Conservation (phyloP, 2,888 invertebrate species). For the Hoplodrina blanda region DNA sequence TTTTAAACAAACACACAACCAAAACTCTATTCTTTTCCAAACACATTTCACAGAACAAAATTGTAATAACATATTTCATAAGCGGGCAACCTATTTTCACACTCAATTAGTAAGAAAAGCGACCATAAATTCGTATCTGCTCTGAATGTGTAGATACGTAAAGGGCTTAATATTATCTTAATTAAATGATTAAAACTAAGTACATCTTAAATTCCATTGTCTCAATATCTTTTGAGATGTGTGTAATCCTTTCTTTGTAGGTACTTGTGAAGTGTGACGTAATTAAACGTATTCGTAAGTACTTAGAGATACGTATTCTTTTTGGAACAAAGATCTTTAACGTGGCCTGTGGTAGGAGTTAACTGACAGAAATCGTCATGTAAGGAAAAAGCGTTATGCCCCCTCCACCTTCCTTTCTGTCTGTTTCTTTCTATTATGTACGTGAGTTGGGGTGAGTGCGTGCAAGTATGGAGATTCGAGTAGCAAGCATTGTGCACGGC, state of each 20-base stretch:
- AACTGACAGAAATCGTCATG: too few species aligned
- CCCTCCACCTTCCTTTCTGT: too few species aligned
- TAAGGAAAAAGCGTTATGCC: too few species aligned
- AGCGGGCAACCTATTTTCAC: slow-evolving; percentile 44
- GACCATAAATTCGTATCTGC: slow-evolving; percentile 33
- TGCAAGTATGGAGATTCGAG: too few species aligned
- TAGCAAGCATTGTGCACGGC: too few species aligned
- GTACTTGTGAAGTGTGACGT: not conserved
- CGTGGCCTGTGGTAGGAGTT: too few species aligned
- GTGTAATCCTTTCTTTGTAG: slow-evolving; percentile 42
- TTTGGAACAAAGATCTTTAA: too few species aligned
- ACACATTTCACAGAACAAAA: slow-evolving; percentile 8
- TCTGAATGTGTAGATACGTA: slow-evolving; percentile 13
- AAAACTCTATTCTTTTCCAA: not conserved
- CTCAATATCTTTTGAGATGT: slow-evolving; percentile 15
- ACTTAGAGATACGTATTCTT: too few species aligned
- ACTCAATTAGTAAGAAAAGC: slow-evolving; percentile 50
- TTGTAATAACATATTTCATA: slow-evolving; percentile 39
- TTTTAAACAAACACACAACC: too few species aligned
- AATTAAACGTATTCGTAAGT: slow-evolving; percentile 6
- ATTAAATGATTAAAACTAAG: slow-evolving; percentile 54
- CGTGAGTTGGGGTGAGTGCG: too few species aligned
- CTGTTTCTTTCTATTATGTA: too few species aligned
- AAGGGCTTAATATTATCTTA: slow-evolving; percentile 43
- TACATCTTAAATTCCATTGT: slow-evolving; percentile 27